These are phyloP conservation scores for Tyrannus savana DNA, from an alignment of 2,113 vertebrate genomes.

Conservation along the genomic window DNA sequence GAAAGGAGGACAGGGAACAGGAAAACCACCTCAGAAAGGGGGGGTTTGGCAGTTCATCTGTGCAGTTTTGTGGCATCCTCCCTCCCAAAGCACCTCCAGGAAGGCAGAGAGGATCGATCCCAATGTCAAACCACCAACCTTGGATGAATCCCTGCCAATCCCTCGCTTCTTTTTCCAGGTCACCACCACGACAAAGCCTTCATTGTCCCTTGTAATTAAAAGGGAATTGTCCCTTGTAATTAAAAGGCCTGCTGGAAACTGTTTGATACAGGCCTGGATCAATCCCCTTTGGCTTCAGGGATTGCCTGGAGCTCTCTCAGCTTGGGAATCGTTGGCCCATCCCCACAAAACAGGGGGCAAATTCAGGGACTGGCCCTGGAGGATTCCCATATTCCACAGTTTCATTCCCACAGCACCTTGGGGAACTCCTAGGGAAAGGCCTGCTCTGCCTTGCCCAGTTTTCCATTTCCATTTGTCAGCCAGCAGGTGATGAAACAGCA, in stretches of 20 bases:
- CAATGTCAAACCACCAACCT: background rate
- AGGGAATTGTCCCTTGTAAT: conserved; percentile 8
- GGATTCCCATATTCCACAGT: fast-evolving
- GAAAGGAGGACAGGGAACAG: background rate
- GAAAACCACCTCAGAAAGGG: background rate
- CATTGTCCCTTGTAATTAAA: conserved; percentile 39
- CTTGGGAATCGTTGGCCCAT: background rate
- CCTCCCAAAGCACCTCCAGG: background rate
- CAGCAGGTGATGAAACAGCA: background rate
- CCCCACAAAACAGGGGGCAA: background rate
- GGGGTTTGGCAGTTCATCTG: background rate
- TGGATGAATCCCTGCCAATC: conserved; percentile 13
- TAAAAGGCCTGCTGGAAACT: conserved; percentile 35
- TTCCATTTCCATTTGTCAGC: background rate
- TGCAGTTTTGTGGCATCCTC: background rate
- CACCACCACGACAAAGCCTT: background rate
- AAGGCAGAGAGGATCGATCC: background rate
- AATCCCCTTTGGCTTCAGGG: background rate
- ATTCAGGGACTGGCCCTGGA: background rate
- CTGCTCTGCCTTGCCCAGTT: background rate
- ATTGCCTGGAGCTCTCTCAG: background rate
- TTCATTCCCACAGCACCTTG: background rate
- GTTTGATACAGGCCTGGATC: background rate
- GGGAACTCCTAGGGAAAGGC: background rate
- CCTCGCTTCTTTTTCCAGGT: conserved; percentile 7